phyloP scores from a whole-genome alignment of 2,888 invertebrate genomes.

The Phaonia tiefii region DNA sequence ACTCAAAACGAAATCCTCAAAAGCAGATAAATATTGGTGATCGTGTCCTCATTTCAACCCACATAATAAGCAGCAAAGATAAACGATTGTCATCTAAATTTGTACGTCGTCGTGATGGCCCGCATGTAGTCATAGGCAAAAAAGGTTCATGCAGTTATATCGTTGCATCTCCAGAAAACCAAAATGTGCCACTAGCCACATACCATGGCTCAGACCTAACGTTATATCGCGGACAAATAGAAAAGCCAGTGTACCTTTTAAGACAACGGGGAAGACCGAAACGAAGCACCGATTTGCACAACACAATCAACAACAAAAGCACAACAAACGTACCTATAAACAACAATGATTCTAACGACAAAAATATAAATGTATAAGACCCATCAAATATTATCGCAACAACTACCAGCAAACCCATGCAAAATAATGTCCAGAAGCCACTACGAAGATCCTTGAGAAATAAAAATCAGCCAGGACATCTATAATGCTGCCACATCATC shows the following conservation, averaged over 20 bases:
- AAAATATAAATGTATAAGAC: too few species aligned
- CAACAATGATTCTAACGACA: too few species aligned
- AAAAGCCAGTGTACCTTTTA: background rate
- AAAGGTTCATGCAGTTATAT: background rate
- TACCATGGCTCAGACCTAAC: background rate
- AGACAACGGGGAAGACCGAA: background rate
- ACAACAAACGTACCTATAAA: too few species aligned
- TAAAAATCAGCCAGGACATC: too few species aligned
- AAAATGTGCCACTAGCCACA: background rate
- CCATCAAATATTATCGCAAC: too few species aligned
- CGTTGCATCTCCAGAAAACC: background rate
- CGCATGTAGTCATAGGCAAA: background rate
- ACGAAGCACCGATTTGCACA: background rate
- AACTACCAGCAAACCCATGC: too few species aligned
- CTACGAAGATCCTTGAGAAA: too few species aligned
- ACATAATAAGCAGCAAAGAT: slow-evolving; percentile 1
- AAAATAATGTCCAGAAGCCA: too few species aligned
- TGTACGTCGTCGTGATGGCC: slow-evolving; percentile 29
- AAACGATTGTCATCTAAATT: slow-evolving; percentile 12
- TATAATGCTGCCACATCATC: too few species aligned
- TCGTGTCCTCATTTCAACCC: slow-evolving; percentile 16
- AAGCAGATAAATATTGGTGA: slow-evolving; percentile 4
- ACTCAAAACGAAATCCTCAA: background rate
- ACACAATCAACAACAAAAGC: background rate
- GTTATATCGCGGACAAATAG: background rate